Conservation (phyloP, 2,113 vertebrate genomes). For the Pantherophis guttatus region DNA sequence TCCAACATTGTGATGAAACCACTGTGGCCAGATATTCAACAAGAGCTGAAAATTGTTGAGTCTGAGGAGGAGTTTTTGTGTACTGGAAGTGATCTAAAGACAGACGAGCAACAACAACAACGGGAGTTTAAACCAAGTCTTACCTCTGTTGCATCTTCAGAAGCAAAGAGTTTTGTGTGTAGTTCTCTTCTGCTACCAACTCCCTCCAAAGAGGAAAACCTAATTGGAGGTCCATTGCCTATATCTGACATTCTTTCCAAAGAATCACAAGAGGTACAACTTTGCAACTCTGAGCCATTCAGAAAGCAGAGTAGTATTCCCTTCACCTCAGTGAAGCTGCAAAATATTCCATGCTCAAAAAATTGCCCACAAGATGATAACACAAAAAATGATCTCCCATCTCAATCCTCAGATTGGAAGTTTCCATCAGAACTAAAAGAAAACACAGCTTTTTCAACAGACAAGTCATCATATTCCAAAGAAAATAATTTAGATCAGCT, state of each 20-base stretch:
- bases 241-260: slow-evolving; percentile 21
- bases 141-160: slow-evolving; percentile 12
- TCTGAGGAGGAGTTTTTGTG: slow-evolving; percentile 76
- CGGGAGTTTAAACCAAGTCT: not conserved
- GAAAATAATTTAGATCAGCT: slow-evolving; percentile 23
- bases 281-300: slow-evolving; percentile 12
- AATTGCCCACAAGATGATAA: not conserved
- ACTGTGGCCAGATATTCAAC: slow-evolving; percentile 77
- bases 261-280: slow-evolving; percentile 14
- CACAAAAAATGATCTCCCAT: slow-evolving; percentile 27
- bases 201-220: slow-evolving; percentile 8
- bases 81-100: slow-evolving; percentile 24
- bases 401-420: slow-evolving; percentile 45
- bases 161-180: slow-evolving; percentile 13
- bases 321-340: slow-evolving; percentile 30
- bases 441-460: slow-evolving; percentile 27
- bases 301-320: slow-evolving; percentile 15
- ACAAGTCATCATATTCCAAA: slow-evolving; percentile 36
- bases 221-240: slow-evolving; percentile 35
- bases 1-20: slow-evolving; percentile 56
- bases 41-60: slow-evolving; percentile 86
- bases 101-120: not conserved
- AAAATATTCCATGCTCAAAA: slow-evolving; percentile 11
- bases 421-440: slow-evolving; percentile 33
- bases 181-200: not conserved